Base-by-base conservation (phyloP, 1,140 invertebrate species). In the Nomia melanderi region DNA sequence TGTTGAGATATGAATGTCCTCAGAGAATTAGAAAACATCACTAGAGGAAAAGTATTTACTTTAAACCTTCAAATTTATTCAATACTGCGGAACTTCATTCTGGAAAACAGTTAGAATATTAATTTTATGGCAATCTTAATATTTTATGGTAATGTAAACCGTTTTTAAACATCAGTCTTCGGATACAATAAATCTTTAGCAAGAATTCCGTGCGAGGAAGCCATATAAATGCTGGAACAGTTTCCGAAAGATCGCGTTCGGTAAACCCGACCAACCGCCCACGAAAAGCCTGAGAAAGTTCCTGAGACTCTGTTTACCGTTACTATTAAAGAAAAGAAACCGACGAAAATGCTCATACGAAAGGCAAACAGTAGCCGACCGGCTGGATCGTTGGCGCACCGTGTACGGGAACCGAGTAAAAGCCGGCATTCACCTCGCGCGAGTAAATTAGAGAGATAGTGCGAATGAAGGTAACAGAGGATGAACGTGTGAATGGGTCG, bases 401-500 rank as follows among this genome's bases (percentile, higher is more conserved):
- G 47, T 60, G 65, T 57, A 65, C 31, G 62, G 23, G 56, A 25
- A 79, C 1, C 44, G 20, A 27, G 73, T 77, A 69, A 83, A 84
- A 66, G 71, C 33, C 56, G 62, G 57, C 27, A n/a, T 39, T 50
- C 71, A 66, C 23, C 69, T 67, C 56, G 66, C 57, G 31, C 36
- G 59, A 71, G 72, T 66, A 70, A 85, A 85, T 85, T 85, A 85
- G 83, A 85, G 71, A 70, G 62, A 72, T 62, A 70, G 76, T 74
- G 83, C 62, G 82, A 85, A 85, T 77, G 76, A 85, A 74, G 53
- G 81, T 31, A 69, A 75, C 74, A 71, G 63, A 54, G 63, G 74
- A 57, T 50, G 74, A 75, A 85, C 12, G 82, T 84, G 83, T 81
- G 82, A 85, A 84, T 85, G 70, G 60, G 44, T 17, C 63, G 60